phyloP scores from a whole-genome alignment of 2,113 vertebrate genomes.

The Salvelinus alpinus region DNA sequence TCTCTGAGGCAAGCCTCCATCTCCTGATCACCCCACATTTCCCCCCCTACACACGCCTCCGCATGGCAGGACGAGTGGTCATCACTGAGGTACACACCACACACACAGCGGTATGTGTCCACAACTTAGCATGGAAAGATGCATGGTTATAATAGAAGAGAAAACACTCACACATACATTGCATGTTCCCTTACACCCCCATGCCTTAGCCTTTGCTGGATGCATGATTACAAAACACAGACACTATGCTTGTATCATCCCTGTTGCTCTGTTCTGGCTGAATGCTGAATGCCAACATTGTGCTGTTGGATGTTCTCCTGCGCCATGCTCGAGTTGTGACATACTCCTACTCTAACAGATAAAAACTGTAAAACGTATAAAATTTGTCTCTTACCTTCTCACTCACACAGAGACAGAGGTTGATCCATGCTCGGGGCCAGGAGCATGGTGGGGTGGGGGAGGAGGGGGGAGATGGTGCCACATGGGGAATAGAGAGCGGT shows the following conservation, averaged over 20 bases:
- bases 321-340: no score
- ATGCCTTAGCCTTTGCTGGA: conserved; percentile 64
- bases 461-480: conserved; percentile 35
- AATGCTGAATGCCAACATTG: no score
- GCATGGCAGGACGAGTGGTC: conserved; percentile 24
- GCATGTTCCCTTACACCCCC: conserved; percentile 46
- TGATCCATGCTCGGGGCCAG: conserved; percentile 61
- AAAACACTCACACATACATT: neutral
- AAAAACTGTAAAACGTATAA: no score
- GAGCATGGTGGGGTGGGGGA: conserved; percentile 47
- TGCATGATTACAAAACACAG: conserved; percentile 10
- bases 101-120: neutral
- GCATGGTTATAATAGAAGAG: neutral
- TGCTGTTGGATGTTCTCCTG: no score
- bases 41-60: conserved; percentile 59
- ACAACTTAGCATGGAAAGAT: neutral
- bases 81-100: neutral
- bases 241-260: no score
- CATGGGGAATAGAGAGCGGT: conserved; percentile 65
- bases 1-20: conserved; percentile 78
- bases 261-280: no score
- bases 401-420: conserved; percentile 71
- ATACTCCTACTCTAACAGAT: neutral
- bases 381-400: neutral
- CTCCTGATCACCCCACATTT: conserved; percentile 71